Evolutionary conservation across 2,113 vertebrate species (phyloP).

Genomic region (Agapornis roseicollis): DNA sequence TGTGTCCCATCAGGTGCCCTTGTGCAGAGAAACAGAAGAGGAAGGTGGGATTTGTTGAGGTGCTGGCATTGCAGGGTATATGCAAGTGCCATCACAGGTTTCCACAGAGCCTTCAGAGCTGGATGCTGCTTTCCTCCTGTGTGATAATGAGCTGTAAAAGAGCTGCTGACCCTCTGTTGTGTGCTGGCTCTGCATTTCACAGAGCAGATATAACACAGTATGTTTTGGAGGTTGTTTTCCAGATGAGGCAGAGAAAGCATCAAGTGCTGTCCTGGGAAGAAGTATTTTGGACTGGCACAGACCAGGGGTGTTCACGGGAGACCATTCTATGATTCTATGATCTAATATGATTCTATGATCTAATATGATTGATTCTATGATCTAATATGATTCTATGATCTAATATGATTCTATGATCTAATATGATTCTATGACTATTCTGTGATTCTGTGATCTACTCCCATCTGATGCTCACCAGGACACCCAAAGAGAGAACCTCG

Average conservation of each 20-base stretch:
- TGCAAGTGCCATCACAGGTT: accelerated
- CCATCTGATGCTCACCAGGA: background rate
- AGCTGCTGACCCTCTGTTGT: background rate
- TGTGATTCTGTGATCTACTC: background rate
- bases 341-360: background rate
- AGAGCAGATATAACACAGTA: background rate
- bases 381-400: background rate
- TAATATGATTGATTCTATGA: background rate
- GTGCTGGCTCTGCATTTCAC: background rate
- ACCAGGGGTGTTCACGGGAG: background rate
- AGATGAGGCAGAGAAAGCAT: background rate
- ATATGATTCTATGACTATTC: background rate
- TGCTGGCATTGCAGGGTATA: background rate
- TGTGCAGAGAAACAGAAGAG: background rate
- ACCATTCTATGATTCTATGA: background rate
- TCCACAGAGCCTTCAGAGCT: background rate
- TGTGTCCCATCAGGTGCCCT: background rate
- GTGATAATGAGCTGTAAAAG: accelerated
- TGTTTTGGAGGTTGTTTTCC: background rate
- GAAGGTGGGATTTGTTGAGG: background rate
- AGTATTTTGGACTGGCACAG: background rate
- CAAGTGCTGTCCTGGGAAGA: background rate
- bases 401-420: background rate
- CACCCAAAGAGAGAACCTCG: background rate
- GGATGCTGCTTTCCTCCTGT: background rate